A percentile compares a stretch with the other conserved stretches of the same genome.
phyloP scores from a whole-genome alignment of 1,140 invertebrate genomes.

The Lepidurus packardi region DNA sequence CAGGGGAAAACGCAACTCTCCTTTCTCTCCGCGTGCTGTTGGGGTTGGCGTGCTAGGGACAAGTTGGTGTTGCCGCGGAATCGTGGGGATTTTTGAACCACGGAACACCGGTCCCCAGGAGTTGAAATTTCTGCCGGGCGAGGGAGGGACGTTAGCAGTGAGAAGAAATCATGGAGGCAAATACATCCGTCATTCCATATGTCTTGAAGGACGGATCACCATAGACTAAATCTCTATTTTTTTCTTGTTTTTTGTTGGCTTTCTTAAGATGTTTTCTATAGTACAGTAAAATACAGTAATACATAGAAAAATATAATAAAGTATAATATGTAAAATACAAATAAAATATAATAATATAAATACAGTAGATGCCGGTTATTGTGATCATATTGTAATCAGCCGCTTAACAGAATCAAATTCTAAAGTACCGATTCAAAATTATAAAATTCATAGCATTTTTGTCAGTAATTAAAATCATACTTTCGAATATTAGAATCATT shows the following conservation, averaged over 20 bases:
- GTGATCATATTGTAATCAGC: too few relatives aligned
- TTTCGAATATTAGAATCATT: too few relatives aligned
- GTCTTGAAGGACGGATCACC: constrained; percentile 16
- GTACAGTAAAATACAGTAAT: neutral
- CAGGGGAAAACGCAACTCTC: neutral
- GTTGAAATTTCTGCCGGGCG: neutral
- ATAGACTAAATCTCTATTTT: neutral
- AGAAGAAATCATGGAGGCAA: neutral
- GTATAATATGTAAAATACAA: too few relatives aligned
- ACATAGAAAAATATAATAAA: constrained; percentile 23
- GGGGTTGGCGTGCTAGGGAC: neutral
- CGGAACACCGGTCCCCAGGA: neutral
- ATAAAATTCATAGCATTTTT: too few relatives aligned
- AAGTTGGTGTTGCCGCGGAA: neutral
- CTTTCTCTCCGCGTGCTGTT: neutral
- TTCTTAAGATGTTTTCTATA: neutral
- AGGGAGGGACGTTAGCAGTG: constrained; percentile 5
- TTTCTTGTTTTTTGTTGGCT: neutral
- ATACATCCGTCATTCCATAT: neutral
- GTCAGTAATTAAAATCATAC: too few relatives aligned
- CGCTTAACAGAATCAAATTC: too few relatives aligned
- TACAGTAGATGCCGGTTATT: too few relatives aligned
- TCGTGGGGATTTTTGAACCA: constrained; percentile 33
- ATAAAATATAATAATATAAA: too few relatives aligned
- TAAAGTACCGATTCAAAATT: too few relatives aligned